Percentiles rank a stretch among this genome's conserved stretches.
These are phyloP conservation scores for Spodoptera littoralis DNA, from an alignment of 2,888 invertebrate genomes.

Conservation along the genomic window DNA sequence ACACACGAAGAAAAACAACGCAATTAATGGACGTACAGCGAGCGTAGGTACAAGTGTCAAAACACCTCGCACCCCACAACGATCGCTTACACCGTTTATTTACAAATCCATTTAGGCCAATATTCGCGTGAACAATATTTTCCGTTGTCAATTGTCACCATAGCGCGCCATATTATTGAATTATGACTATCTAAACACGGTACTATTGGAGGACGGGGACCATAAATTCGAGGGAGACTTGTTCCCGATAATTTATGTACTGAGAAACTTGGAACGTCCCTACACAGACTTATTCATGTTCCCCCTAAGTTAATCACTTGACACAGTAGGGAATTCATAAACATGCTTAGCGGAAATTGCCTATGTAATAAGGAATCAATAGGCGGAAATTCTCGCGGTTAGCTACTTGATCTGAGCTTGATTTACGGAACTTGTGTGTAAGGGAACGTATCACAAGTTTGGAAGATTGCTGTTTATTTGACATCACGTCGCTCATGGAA, in stretches of 20 bases:
- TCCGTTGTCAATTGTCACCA: conserved; percentile 65
- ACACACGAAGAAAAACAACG: conserved; percentile 23
- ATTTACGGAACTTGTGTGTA: conserved; percentile 19
- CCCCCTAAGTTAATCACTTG: conserved; percentile 72
- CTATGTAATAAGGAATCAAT: conserved; percentile 55
- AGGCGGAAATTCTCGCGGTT: conserved; percentile 27
- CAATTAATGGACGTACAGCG: conserved; percentile 8
- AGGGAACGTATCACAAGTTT: too few species aligned
- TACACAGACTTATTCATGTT: conserved; percentile 71
- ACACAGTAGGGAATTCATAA: conserved; percentile 66
- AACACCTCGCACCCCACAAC: conserved; percentile 25
- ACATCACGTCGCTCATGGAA: too few species aligned
- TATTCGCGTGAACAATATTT: conserved; percentile 60
- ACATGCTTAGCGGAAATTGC: conserved; percentile 56
- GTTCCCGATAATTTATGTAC: conserved; percentile 75
- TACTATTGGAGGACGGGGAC: conserved; percentile 58
- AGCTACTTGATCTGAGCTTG: conserved; percentile 35
- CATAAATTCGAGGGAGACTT: conserved; percentile 73
- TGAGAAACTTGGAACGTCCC: conserved; percentile 61
- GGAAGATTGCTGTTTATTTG: too few species aligned
- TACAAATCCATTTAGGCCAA: conserved; percentile 58
- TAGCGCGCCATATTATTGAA: conserved; percentile 63
- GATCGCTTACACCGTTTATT: conserved; percentile 41
- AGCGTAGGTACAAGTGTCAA: conserved; percentile 21
- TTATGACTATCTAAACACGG: conserved; percentile 68